Evolutionary conservation across 1,140 invertebrate species (phyloP).

Genomic region (Chrysoperla carnea): DNA sequence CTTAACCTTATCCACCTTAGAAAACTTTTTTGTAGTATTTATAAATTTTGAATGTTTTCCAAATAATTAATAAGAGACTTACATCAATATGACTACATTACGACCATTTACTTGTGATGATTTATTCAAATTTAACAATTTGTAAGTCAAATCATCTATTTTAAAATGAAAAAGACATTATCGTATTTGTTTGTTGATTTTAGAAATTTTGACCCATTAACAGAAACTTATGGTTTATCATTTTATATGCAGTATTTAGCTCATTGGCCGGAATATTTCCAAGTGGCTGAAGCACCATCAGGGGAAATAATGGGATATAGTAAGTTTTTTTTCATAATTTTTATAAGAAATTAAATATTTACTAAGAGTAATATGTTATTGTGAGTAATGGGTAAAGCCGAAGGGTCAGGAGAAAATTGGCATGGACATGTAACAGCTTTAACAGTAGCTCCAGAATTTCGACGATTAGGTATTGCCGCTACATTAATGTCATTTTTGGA

Average conservation of each 20-base stretch:
- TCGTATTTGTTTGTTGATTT: constrained; percentile 23
- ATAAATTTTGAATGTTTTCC: too few species aligned
- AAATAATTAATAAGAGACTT: too few species aligned
- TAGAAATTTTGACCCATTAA: constrained; percentile 90
- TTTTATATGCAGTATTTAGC: constrained; percentile 97
- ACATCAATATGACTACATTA: constrained; percentile 73
- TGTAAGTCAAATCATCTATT: constrained; percentile 48
- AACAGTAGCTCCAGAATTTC: constrained; percentile 87
- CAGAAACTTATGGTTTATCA: constrained; percentile 92
- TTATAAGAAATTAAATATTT: background rate
- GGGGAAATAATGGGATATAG: constrained; percentile 98
- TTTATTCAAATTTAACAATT: constrained; percentile 90
- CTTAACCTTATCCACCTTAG: too few species aligned
- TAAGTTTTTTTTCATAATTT: constrained; percentile 34
- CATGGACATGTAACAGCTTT: constrained; percentile 98
- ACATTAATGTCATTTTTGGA: constrained; percentile 92
- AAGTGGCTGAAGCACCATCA: constrained; percentile 84
- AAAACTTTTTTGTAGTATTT: too few species aligned
- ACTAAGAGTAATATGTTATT: constrained; percentile 4
- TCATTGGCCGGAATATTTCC: constrained; percentile 99
- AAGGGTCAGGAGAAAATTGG: constrained; percentile 89
- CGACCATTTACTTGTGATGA: constrained; percentile 87
- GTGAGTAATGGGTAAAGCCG: constrained; percentile 97
- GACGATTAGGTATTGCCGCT: constrained; percentile 78
- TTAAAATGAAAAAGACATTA: constrained; percentile 4